Conservation (phyloP, 2,888 invertebrate species). For the Drosophila siamana region DNA sequence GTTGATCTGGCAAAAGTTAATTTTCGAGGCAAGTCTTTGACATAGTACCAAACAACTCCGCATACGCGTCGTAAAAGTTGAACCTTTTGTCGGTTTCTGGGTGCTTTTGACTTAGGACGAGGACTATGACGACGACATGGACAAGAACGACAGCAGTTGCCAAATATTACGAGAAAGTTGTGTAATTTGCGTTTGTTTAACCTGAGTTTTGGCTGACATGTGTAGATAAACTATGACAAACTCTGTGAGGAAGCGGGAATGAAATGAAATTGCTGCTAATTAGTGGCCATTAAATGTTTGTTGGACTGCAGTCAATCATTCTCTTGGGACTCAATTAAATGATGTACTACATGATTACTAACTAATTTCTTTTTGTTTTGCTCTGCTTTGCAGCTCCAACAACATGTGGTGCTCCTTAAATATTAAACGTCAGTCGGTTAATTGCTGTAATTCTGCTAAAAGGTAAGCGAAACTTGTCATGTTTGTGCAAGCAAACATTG, state of each 20-base stretch:
- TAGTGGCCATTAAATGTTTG: constrained; percentile 22
- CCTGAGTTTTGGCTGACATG: constrained; percentile 1
- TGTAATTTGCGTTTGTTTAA: constrained; percentile 27
- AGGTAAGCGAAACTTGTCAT: constrained; percentile 56
- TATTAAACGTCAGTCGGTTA: constrained; percentile 20
- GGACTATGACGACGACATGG: not conserved
- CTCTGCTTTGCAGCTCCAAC: constrained; percentile 39
- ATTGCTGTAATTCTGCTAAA: constrained; percentile 59
- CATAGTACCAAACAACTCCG: constrained; percentile 21
- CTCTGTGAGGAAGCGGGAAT: not conserved
- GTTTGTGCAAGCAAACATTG: constrained; percentile 30
- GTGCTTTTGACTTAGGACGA: not conserved
- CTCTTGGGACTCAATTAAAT: constrained; percentile 17
- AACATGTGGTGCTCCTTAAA: constrained; percentile 46
- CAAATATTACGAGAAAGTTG: constrained; percentile 31
- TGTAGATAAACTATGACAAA: not conserved
- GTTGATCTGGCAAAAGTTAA: constrained; percentile 45
- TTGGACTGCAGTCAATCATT: constrained; percentile 23
- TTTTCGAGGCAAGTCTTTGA: constrained; percentile 40
- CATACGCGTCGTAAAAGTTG: constrained; percentile 20
- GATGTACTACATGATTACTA: constrained; percentile 10
- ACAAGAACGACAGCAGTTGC: constrained; percentile 2
- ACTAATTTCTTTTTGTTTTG: constrained; percentile 15
- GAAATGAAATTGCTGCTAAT: constrained; percentile 25
- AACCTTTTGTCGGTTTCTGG: constrained; percentile 1